These are phyloP conservation scores for Polypterus bichir DNA, from an alignment of 2,113 vertebrate genomes.

Conservation along the genomic window DNA sequence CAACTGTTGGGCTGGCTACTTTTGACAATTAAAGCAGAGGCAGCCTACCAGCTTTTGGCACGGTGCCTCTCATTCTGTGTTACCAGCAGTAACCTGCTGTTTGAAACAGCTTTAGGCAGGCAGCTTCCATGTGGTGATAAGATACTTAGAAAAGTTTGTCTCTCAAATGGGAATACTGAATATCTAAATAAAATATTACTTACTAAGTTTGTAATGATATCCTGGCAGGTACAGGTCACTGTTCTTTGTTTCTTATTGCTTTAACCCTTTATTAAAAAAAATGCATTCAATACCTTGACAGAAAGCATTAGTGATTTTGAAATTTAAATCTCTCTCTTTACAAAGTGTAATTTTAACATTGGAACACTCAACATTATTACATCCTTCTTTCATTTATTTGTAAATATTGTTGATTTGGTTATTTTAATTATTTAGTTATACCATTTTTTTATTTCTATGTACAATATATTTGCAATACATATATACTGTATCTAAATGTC, in stretches of 20 bases:
- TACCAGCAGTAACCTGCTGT: conserved; percentile 32
- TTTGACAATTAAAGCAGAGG: conserved; percentile 41
- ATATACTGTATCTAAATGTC: too few species aligned
- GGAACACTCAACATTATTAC: too few species aligned
- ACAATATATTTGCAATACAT: too few species aligned
- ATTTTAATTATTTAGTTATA: too few species aligned
- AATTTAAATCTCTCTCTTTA: too few species aligned
- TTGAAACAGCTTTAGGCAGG: conserved; percentile 23
- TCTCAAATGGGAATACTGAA: neutral
- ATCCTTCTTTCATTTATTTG: too few species aligned
- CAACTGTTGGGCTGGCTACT: conserved; percentile 31
- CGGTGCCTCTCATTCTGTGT: conserved; percentile 32
- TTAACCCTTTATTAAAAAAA: too few species aligned
- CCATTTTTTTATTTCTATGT: too few species aligned
- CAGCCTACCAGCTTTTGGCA: conserved; percentile 41
- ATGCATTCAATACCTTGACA: too few species aligned
- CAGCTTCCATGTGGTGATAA: conserved; percentile 18
- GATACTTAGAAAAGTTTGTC: neutral
- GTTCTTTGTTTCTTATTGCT: neutral
- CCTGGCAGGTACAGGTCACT: neutral
- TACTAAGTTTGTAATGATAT: neutral
- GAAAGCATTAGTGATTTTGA: too few species aligned
- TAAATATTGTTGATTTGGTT: too few species aligned
- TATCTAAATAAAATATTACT: neutral
- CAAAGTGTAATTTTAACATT: too few species aligned